These are phyloP conservation scores for Parapristionchus giblindavisi DNA, from an alignment of 2,888 invertebrate species.

Conservation along the genomic window DNA sequence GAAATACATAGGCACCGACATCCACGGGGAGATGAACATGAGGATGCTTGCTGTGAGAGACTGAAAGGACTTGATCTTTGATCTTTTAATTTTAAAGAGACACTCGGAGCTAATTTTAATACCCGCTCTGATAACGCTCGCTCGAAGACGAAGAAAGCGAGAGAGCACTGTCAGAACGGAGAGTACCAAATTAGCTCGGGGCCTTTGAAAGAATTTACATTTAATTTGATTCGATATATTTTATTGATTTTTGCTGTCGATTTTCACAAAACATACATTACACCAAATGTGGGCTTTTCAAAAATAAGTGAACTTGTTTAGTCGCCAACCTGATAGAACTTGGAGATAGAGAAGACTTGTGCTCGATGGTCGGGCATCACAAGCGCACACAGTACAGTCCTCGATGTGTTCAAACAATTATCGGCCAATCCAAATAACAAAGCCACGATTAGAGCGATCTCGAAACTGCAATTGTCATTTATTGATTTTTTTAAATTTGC, in stretches of 20 bases:
- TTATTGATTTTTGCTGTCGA: background rate
- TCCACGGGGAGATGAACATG: constrained; percentile 33
- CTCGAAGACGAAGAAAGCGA: too few relatives aligned
- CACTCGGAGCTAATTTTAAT: too few relatives aligned
- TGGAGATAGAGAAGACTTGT: constrained; percentile 38
- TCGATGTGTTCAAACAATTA: constrained; percentile 30
- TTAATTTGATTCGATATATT: background rate
- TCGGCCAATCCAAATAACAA: constrained; percentile 34
- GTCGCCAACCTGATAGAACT: constrained; percentile 38
- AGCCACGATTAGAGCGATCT: constrained; percentile 21
- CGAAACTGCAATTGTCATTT: constrained; percentile 4
- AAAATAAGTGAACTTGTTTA: background rate
- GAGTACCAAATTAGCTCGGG: too few relatives aligned
- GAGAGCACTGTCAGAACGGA: too few relatives aligned
- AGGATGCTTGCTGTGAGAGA: constrained; percentile 8
- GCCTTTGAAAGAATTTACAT: too few relatives aligned
- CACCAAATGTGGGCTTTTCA: too few relatives aligned
- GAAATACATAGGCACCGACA: constrained; percentile 36
- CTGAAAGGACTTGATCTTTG: too few relatives aligned
- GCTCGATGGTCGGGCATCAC: constrained; percentile 29
- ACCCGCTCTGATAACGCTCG: too few relatives aligned
- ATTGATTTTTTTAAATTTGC: too few relatives aligned
- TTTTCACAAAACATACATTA: background rate
- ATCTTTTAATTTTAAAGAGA: too few relatives aligned
- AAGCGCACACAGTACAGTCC: constrained; percentile 31